Evolutionary conservation across 2,113 vertebrate genomes (phyloP).

Genomic region (Clupea harengus): DNA sequence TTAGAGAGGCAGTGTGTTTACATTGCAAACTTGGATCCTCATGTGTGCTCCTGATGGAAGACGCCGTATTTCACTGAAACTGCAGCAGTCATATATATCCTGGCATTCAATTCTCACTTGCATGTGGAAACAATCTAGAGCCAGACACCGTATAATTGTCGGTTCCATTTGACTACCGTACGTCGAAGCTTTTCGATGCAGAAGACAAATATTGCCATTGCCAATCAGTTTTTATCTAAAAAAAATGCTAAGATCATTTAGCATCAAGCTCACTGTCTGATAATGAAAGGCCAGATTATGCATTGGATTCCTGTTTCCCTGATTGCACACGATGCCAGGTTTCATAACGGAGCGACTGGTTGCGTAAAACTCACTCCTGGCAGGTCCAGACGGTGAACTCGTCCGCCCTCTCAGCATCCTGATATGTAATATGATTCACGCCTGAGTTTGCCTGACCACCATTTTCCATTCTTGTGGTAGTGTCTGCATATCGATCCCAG

Average conservation of each 20-base stretch:
- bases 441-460: background rate
- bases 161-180: background rate
- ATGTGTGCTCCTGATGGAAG: background rate
- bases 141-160: conserved; percentile 16
- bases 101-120: background rate
- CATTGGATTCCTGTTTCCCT: background rate
- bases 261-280: background rate
- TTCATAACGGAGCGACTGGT: conserved; percentile 21
- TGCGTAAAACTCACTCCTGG: conserved; percentile 22
- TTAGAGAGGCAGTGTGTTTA: background rate
- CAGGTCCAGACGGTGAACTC: background rate
- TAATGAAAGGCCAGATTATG: conserved; percentile 19
- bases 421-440: conserved; percentile 34
- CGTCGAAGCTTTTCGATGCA: background rate
- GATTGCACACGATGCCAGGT: conserved; percentile 17
- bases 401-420: background rate
- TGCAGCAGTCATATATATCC: conserved; percentile 8
- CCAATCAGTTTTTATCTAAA: background rate
- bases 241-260: background rate
- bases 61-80: background rate
- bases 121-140: conserved; percentile 11
- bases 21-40: background rate
- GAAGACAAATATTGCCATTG: background rate
- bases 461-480: conserved; percentile 5
- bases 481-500: background rate